Base-by-base conservation (phyloP, 2,888 invertebrate species). In the Neelides folsomi region DNA sequence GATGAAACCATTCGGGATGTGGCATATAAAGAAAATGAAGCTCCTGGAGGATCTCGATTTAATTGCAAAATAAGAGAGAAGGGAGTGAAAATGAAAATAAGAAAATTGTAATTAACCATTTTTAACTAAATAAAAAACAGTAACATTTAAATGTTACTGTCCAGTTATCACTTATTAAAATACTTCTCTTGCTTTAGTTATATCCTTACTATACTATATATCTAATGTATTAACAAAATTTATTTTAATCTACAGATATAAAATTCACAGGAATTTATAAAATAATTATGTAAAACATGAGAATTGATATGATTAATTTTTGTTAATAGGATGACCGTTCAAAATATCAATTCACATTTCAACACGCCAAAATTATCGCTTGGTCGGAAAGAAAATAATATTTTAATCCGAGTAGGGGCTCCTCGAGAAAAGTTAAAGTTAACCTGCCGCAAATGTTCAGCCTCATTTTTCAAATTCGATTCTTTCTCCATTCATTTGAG, bases 321-420 rank as follows among this genome's bases (percentile, higher is more conserved):
- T 44, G 5, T 37, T 46, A 5, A 9, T 47, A 57, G 56, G 41
- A 38, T 50, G 10, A 38, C 44, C 16, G 52, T 57, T 16, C 56
- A 57, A 37, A 51, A 45, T 7, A 57, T 57, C 54, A 57, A 54
- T 13, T 47, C 52, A 10, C 49, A 49, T 10, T 57, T 54, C 37
- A 54, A 54, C 39, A 57, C 54, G 2, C 54, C 56, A 1, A 57
- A 57, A 42, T 20, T 52, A 40, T 36, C 41, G 7, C 15, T 52
- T 3, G 13, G 52, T 12, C 37, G 52, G n/a, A 54, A 52, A 37
- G 49, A 51, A 47, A 49, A 46, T 16, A 45, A 49, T 13, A 8
- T 52, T 3, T 57, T 46, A 42, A 43, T 57, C 27, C 37, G 45
- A 20, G 50, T 57, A 13, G 51, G 51, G 5, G 15, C 36, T 16